Evolutionary conservation across 2,888 invertebrate species (phyloP), one percentile per base, ranked within the genome.

Genomic region (Caenorhabditis panamensis): DNA sequence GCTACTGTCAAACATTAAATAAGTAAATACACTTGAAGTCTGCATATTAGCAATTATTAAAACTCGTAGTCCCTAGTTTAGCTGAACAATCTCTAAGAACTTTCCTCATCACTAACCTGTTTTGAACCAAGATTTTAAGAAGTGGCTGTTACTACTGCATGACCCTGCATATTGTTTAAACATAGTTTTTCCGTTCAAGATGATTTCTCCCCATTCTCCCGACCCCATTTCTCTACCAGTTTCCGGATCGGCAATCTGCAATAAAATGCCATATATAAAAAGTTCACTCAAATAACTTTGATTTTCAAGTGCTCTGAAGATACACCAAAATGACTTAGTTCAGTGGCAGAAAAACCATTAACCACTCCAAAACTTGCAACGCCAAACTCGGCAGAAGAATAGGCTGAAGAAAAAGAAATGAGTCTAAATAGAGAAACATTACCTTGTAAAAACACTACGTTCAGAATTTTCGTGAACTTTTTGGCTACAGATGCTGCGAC

Each of bases 371-470:
- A 73, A n/a, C 79, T 54, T 18, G 75, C 61, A 16, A 77, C 61
- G n/a, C 84, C 84, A 61, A 79, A 79, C 56, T 84, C 84, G 18
- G 73, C 63, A 1, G 69, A 59, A 13, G 62, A 68, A 22, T 84
- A 84, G 2, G 77, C 84, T 84, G 49, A 26, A 63, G 61, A 24
- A 49, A 37, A 53, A 26, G 20, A 16, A 18, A 31, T n/a, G 1
- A 37, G 13, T 3, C 2, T 41, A 9, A 6, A 9, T 31, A 31
- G 31, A 6, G 31, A 31, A 31, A 31, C 47, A 20, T 18, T 59
- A 84, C 84, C 82, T 72, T 84, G 84, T 22, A 79, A 75, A 3
- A 82, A n/a, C 5, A 59, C 56, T 2, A 82, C 71, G 44, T 80
- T 41, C 1, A 84, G 61, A 11, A 71, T 69, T 51, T 78, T 47